Base-by-base conservation (phyloP, 1,140 invertebrate species). In the Cydia amplana region DNA sequence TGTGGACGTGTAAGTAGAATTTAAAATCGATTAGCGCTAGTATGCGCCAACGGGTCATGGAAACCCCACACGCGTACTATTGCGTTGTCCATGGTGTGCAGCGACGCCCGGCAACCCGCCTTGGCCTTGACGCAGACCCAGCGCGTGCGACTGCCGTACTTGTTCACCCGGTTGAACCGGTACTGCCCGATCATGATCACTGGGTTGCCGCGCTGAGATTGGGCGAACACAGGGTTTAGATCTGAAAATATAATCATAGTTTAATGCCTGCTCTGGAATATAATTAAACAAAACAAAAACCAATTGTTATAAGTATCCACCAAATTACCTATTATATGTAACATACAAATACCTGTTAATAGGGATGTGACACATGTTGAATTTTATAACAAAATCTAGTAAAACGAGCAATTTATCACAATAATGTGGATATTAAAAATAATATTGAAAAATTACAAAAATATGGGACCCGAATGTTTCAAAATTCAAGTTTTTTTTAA, bases 71-170 rank as follows among this genome's bases (percentile, higher is more conserved):
- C 89, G 20, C 90, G 77, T 1, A 93, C 90, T 49, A 93, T 92
- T 16, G 90, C 89, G 74, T 93, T 91, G 77, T 93, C 89, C 85
- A 89, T 88, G 0, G 91, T 93, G 49, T 92, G 89, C 2, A 93
- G 80, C 0, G 87, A 89, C 0, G 91, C 91, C 77, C 90, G 81
- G 78, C 91, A 93, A 10, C 91, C 91, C 28, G 86, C 86, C 40
- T 92, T 92, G 0, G 89, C 89, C 77, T 91, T 93, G 1, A 92
- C 90, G 78, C 91, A 93, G 18, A 92, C 89, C 91, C 91, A 93
- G 83, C 91, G 83, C 6, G 82, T 92, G 20, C 88, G 79, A 72
- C 85, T 88, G 10, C 89, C 89, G 63, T 90, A 88, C 40, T 91
- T 91, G 55, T 91, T 91, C 7, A 91, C 90, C 46, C 90, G 86